Evolutionary conservation across 1,140 invertebrate genomes (phyloP).

Genomic region (Cheumatopsyche charites): DNA sequence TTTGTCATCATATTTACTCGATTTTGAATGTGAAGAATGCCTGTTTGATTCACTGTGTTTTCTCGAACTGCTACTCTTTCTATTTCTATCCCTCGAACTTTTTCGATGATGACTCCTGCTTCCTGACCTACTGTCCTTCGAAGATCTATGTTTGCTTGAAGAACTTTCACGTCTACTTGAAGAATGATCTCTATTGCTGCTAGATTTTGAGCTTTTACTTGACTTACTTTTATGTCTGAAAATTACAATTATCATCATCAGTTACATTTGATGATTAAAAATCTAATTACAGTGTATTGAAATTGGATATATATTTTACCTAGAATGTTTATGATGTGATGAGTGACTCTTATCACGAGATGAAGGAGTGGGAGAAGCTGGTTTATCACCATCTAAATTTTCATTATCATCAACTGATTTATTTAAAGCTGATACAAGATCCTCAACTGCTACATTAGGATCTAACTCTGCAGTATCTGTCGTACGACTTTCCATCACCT

Average conservation of each 20-base stretch:
- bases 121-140: slow-evolving; percentile 51
- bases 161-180: slow-evolving; percentile 51
- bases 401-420: slow-evolving; percentile 55
- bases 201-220: slow-evolving; percentile 49
- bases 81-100: slow-evolving; percentile 55
- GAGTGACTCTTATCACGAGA: slow-evolving; percentile 17
- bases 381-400: slow-evolving; percentile 52
- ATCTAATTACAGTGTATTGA: too few species aligned
- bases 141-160: slow-evolving; percentile 50
- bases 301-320: too few species aligned
- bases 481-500: slow-evolving; percentile 64
- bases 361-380: slow-evolving; percentile 31
- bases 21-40: slow-evolving; percentile 36
- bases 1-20: slow-evolving; percentile 43
- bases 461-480: slow-evolving; percentile 64
- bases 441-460: slow-evolving; percentile 68
- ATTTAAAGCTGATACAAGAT: slow-evolving; percentile 68
- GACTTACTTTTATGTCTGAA: slow-evolving; percentile 44
- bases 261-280: slow-evolving; percentile 21
- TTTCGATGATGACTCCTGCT: slow-evolving; percentile 48
- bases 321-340: slow-evolving; percentile 47
- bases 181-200: slow-evolving; percentile 52
- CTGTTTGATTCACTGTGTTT: slow-evolving; percentile 26
- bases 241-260: too few species aligned
- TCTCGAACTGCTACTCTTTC: slow-evolving; percentile 17